Conservation (phyloP, 2,797 vertebrate genomes). For the Spatula clypeata region DNA sequence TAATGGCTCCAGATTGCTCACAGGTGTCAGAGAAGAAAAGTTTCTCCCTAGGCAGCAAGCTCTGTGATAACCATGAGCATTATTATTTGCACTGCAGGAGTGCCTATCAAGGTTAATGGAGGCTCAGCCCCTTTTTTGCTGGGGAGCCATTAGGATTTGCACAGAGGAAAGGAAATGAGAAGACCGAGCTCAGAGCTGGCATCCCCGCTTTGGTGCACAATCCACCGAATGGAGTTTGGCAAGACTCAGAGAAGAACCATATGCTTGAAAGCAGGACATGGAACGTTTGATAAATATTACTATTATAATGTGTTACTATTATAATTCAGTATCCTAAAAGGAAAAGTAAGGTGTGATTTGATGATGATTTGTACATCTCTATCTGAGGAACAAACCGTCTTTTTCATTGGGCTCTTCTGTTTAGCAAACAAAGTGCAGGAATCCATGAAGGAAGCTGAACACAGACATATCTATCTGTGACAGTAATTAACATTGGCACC, state of each 20-base stretch:
- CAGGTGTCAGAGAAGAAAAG: conserved; percentile 59
- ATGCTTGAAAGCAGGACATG: conserved; percentile 7
- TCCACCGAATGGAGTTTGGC: neutral
- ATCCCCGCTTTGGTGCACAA: neutral
- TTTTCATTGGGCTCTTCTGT: neutral
- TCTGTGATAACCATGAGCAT: conserved; percentile 19
- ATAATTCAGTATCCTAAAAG: neutral
- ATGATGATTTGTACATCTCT: neutral
- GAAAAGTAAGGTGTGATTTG: neutral
- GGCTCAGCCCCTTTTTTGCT: neutral
- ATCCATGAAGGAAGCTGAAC: neutral
- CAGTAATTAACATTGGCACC: conserved; percentile 38
- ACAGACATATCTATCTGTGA: neutral
- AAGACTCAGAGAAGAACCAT: neutral
- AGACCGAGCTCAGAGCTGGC: neutral
- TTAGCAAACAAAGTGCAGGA: neutral
- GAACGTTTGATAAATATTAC: conserved; percentile 46
- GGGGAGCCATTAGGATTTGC: accelerated
- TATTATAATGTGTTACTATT: neutral
- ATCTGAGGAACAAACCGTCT: neutral
- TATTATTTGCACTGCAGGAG: conserved; percentile 40
- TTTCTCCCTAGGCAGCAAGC: conserved; percentile 36
- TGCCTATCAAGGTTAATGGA: conserved; percentile 57
- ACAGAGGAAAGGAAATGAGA: neutral
- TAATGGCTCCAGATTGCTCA: conserved; percentile 66